These are phyloP conservation scores for Steinernema carpocapsae DNA, from an alignment of 2,888 invertebrate genomes.

Conservation along the genomic window DNA sequence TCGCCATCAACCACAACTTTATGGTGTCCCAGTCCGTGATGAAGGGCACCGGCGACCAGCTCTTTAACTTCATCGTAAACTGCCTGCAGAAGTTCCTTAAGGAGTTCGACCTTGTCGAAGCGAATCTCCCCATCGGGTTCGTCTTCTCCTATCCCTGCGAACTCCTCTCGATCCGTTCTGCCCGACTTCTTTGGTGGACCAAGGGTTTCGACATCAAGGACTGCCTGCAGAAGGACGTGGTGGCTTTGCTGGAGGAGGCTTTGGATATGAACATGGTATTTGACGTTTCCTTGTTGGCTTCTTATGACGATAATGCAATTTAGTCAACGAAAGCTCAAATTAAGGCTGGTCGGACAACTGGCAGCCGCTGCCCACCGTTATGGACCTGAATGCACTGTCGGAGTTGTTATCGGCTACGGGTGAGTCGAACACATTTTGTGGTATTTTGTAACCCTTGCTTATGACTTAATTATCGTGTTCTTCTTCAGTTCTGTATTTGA, in stretches of 20 bases:
- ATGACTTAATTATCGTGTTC: too few species aligned
- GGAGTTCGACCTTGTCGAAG: conserved; percentile 65
- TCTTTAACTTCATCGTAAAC: conserved; percentile 69
- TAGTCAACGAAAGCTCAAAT: conserved; percentile 67
- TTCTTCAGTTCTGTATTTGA: not conserved
- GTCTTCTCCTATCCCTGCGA: conserved; percentile 69
- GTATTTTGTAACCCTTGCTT: not conserved
- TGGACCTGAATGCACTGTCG: conserved; percentile 67
- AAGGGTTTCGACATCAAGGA: conserved; percentile 69
- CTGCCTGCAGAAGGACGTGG: conserved; percentile 68
- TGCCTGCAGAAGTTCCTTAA: conserved; percentile 67
- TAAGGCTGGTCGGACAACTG: conserved; percentile 69
- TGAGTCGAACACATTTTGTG: conserved; percentile 37
- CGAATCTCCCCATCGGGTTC: conserved; percentile 68
- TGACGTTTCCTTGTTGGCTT: conserved; percentile 6
- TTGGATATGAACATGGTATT: conserved; percentile 67
- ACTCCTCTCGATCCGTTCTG: conserved; percentile 67
- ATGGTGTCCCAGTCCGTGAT: conserved; percentile 67
- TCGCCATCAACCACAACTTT: conserved; percentile 62
- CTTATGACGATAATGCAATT: conserved; percentile 40
- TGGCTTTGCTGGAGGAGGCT: conserved; percentile 66
- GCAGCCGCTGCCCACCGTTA: conserved; percentile 68
- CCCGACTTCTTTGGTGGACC: conserved; percentile 69
- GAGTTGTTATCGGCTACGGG: conserved; percentile 69
- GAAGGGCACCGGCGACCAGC: conserved; percentile 69